phyloP scores from a whole-genome alignment of 2,113 vertebrate species.

The Hydrochoerus hydrochaeris region DNA sequence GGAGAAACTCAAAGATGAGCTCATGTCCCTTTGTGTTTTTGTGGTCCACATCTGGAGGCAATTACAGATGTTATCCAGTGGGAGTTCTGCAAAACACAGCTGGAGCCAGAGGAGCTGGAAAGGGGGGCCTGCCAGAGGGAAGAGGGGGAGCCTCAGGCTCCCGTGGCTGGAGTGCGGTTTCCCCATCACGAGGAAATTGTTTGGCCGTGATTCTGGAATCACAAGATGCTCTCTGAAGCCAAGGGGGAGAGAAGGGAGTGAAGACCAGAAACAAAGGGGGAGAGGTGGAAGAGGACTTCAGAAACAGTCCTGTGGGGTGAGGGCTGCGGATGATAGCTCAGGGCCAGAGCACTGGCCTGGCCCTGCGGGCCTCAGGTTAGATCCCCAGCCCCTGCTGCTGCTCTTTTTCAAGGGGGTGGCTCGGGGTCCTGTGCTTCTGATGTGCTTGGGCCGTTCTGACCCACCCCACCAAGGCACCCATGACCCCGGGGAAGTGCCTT shows the following conservation, averaged over 20 bases:
- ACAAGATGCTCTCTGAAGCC: slow-evolving; percentile 82
- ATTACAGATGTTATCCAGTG: slow-evolving; percentile 84
- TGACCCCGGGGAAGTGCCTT: background rate
- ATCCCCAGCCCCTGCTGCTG: background rate
- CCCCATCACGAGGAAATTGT: slow-evolving; percentile 84
- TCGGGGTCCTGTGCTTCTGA: background rate
- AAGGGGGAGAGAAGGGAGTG: slow-evolving; percentile 72
- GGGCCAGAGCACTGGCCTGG: background rate
- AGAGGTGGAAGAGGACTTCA: slow-evolving; percentile 7
- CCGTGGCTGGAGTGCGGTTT: slow-evolving; percentile 80
- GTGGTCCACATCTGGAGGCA: slow-evolving; percentile 81
- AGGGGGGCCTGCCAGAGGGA: slow-evolving; percentile 56
- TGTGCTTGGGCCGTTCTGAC: background rate
- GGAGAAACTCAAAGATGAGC: slow-evolving; percentile 76
- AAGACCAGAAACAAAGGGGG: slow-evolving; percentile 69
- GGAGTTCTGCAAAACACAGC: slow-evolving; percentile 83
- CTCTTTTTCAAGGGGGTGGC: background rate
- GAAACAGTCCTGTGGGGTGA: background rate
- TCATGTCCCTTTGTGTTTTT: slow-evolving; percentile 80
- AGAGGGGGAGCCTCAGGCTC: slow-evolving; percentile 69
- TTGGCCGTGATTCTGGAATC: slow-evolving; percentile 82
- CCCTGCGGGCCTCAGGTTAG: background rate
- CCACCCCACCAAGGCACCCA: background rate
- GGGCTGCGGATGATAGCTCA: background rate
- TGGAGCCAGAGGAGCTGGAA: slow-evolving; percentile 77